phyloP scores from a whole-genome alignment of 2,113 vertebrate genomes.

The Glaucidium brasilianum region DNA sequence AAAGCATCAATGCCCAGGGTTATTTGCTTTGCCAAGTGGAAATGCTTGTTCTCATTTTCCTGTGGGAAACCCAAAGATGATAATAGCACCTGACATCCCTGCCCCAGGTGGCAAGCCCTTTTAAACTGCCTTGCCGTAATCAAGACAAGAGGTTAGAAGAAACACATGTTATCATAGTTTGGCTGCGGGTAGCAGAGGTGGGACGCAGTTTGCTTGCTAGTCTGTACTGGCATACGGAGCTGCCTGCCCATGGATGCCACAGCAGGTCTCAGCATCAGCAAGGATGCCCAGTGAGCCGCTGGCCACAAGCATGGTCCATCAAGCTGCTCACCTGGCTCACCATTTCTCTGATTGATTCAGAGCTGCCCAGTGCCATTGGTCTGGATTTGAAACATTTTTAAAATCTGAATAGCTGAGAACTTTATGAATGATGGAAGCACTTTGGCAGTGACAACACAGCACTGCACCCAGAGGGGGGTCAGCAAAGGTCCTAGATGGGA shows the following conservation, averaged over 20 bases:
- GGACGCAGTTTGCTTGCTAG: neutral
- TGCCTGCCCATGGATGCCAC: neutral
- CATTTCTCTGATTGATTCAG: neutral
- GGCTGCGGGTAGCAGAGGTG: neutral
- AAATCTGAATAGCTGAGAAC: neutral
- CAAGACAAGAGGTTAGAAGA: neutral
- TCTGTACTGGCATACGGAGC: neutral
- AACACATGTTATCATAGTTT: fast-evolving
- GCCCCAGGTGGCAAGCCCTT: neutral
- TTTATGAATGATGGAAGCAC: neutral
- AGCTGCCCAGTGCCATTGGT: neutral
- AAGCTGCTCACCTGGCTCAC: neutral
- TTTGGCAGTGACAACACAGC: neutral
- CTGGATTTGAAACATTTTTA: neutral
- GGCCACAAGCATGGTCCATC: neutral
- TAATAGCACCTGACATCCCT: neutral
- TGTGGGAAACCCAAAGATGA: neutral
- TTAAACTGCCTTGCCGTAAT: neutral
- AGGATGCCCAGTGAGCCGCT: neutral
- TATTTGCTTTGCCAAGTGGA: neutral
- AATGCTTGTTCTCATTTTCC: neutral
- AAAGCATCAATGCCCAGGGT: neutral
- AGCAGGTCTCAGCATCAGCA: neutral
- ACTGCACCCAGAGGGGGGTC: too few relatives aligned
- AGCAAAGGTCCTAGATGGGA: neutral